phyloP scores from a whole-genome alignment of 1,140 invertebrate species.

The Vanessa tameamea region DNA sequence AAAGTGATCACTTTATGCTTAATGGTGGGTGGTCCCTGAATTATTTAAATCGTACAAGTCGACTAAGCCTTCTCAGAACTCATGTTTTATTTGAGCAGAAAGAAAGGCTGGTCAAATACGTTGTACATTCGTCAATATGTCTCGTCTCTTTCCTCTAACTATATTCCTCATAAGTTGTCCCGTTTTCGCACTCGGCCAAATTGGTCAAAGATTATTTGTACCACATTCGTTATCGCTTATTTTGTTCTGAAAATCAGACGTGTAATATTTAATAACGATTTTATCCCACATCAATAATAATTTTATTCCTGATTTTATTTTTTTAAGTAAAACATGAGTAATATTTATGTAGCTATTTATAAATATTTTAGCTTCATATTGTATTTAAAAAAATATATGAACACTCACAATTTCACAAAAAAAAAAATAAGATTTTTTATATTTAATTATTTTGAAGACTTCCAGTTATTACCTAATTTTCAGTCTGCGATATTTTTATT shows the following conservation, averaged over 20 bases:
- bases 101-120: slow-evolving; percentile 71
- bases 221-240: slow-evolving; percentile 6
- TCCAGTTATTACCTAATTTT: background rate
- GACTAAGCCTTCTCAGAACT: slow-evolving; percentile 47
- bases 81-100: slow-evolving; percentile 73
- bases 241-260: background rate
- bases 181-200: slow-evolving; percentile 51
- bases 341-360: too few species aligned
- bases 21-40: slow-evolving; percentile 41
- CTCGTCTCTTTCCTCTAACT: slow-evolving; percentile 34
- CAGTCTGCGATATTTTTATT: slow-evolving; percentile 40
- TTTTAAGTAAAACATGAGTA: too few species aligned
- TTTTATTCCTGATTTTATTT: too few species aligned
- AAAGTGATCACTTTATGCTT: background rate
- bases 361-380: too few species aligned
- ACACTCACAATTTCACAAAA: too few species aligned
- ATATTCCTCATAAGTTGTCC: slow-evolving; percentile 36
- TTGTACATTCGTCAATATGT: slow-evolving; percentile 48
- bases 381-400: too few species aligned
- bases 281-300: too few species aligned
- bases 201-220: slow-evolving; percentile 53
- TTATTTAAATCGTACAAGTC: slow-evolving; percentile 47
- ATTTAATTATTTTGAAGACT: too few species aligned
- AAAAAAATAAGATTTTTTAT: too few species aligned
- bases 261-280: too few species aligned